Conservation (phyloP, 2,888 invertebrate species). For the Spilarctia lutea region DNA sequence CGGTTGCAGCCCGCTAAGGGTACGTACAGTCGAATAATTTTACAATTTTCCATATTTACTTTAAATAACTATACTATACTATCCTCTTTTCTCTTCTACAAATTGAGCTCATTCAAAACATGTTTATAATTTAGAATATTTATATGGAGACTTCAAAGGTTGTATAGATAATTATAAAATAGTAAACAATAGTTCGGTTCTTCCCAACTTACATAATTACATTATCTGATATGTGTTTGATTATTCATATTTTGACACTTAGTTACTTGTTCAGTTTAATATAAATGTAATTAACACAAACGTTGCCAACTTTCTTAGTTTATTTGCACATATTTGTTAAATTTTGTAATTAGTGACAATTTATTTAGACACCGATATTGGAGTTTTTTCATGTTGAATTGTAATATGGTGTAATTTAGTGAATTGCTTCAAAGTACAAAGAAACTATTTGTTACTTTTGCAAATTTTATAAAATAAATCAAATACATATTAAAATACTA, state of each 20-base stretch:
- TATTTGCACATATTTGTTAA: conserved; percentile 86
- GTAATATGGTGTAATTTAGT: conserved; percentile 85
- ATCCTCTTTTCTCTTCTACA: conserved; percentile 42
- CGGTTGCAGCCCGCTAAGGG: conserved; percentile 14
- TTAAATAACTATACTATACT: too few species aligned
- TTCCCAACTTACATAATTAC: conserved; percentile 61
- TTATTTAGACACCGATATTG: conserved; percentile 82
- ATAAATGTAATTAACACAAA: conserved; percentile 81
- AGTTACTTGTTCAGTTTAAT: conserved; percentile 82
- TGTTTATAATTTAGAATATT: conserved; percentile 45
- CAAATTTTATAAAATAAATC: conserved; percentile 89
- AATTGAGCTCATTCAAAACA: conserved; percentile 41
- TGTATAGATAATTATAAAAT: conserved; percentile 65
- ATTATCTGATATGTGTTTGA: conserved; percentile 73
- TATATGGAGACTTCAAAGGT: conserved; percentile 68
- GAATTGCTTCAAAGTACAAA: conserved; percentile 91
- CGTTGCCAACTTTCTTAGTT: conserved; percentile 85
- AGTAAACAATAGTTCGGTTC: conserved; percentile 60
- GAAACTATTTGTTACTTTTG: conserved; percentile 90
- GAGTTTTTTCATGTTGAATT: conserved; percentile 80
- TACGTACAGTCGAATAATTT: conserved; percentile 21
- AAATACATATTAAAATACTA: conserved; percentile 81
- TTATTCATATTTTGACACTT: conserved; percentile 83
- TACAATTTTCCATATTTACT: conserved; percentile 37
- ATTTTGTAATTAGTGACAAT: conserved; percentile 82